Evolutionary conservation across 1,140 invertebrate genomes (phyloP).

Genomic region (Samia ricini): DNA sequence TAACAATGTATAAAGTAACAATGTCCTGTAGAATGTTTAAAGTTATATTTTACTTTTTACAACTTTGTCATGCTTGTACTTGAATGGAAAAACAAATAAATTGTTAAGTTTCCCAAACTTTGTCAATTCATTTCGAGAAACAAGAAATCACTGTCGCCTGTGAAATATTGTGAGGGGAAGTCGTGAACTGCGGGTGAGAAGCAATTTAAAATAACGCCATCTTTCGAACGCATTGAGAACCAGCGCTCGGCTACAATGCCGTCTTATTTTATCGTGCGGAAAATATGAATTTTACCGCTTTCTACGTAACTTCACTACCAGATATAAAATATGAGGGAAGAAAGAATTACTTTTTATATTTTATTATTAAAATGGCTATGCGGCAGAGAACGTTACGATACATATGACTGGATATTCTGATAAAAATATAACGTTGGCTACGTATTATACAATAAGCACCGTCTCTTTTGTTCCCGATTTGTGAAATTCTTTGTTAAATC

Average conservation of each 20-base stretch:
- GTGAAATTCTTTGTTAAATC: too few species aligned
- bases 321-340: not conserved
- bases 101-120: not conserved
- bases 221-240: not conserved
- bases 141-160: not conserved
- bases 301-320: not conserved
- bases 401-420: not conserved
- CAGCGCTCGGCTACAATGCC: not conserved
- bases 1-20: too few species aligned
- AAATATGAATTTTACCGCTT: not conserved
- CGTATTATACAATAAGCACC: too few species aligned
- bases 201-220: slow-evolving; percentile 7
- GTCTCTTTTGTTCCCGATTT: too few species aligned
- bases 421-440: too few species aligned
- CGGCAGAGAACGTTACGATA: not conserved
- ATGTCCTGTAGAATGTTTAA: too few species aligned
- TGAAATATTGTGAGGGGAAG: not conserved
- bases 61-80: too few species aligned
- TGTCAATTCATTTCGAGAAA: not conserved
- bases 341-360: not conserved
- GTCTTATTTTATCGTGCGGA: not conserved
- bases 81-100: not conserved
- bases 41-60: too few species aligned
- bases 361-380: not conserved
- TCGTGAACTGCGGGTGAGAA: not conserved